Conservation (phyloP, 1,140 invertebrate species). For the Heliconius hewitsoni region DNA sequence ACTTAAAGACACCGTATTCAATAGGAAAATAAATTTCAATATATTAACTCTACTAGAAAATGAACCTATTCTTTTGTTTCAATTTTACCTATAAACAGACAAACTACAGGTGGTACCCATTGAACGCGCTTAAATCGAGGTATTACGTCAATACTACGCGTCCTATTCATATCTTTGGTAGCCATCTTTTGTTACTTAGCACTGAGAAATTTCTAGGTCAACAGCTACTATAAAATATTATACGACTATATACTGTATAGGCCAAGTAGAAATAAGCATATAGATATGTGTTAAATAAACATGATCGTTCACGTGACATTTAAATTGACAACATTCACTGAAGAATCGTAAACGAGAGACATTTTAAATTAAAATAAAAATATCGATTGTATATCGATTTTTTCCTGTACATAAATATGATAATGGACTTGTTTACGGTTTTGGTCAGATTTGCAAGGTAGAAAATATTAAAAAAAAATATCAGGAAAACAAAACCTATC, state of each 20-base stretch:
- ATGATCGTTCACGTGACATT: conserved; percentile 9
- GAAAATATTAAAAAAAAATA: no score
- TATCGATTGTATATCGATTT: not conserved
- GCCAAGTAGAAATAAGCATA: not conserved
- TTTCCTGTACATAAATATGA: not conserved
- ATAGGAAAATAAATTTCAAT: no score
- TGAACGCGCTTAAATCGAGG: conserved; percentile 16
- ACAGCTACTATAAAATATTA: conserved; percentile 20
- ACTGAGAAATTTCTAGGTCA: conserved; percentile 40
- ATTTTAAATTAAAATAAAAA: not conserved
- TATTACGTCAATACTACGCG: conserved; percentile 30
- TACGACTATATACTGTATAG: not conserved
- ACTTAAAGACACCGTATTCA: not conserved
- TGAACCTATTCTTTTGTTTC: no score
- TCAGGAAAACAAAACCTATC: no score
- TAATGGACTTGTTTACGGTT: not conserved
- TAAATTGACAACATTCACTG: conserved; percentile 10
- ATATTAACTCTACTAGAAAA: no score
- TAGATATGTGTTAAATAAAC: not conserved
- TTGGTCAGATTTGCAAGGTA: no score
- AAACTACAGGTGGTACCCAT: conserved; percentile 27
- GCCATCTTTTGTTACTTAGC: conserved; percentile 38
- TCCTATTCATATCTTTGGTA: conserved; percentile 32
- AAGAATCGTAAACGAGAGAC: not conserved
- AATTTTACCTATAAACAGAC: not conserved